Conservation (phyloP, 2,888 invertebrate species). For the Heteromurus nitidus region DNA sequence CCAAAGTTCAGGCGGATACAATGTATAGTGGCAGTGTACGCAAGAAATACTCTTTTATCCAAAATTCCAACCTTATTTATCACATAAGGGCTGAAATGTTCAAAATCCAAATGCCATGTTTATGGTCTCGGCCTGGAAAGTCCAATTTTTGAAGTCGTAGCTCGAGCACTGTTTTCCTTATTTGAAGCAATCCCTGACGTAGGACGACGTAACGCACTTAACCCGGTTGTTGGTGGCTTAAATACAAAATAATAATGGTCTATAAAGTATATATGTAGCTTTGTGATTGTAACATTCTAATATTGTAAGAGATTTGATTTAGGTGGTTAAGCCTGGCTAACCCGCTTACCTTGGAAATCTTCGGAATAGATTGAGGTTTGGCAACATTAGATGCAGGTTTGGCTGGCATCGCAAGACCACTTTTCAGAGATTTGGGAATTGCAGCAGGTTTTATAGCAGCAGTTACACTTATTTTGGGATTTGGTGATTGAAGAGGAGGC, state of each 20-base stretch:
- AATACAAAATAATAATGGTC: neutral
- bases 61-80: too few species aligned
- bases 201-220: neutral
- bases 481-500: constrained; percentile 35
- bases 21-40: too few species aligned
- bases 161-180: constrained; percentile 10
- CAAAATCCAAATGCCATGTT: too few species aligned
- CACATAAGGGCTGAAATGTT: too few species aligned
- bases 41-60: too few species aligned
- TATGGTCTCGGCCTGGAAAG: constrained; percentile 1
- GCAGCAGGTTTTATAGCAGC: constrained; percentile 21
- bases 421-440: constrained; percentile 27
- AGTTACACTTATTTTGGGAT: neutral
- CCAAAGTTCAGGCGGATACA: too few species aligned
- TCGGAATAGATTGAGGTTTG: neutral
- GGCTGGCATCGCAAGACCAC: constrained; percentile 1
- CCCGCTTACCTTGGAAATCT: neutral
- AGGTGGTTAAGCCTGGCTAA: neutral
- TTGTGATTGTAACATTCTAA: neutral
- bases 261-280: neutral
- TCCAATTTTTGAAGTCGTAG: neutral
- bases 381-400: neutral
- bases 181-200: neutral
- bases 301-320: neutral
- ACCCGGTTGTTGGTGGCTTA: neutral